Evolutionary conservation across 53 echinoderm and acorn worm species (phyloP).

Genomic region (Arbacia lixula): DNA sequence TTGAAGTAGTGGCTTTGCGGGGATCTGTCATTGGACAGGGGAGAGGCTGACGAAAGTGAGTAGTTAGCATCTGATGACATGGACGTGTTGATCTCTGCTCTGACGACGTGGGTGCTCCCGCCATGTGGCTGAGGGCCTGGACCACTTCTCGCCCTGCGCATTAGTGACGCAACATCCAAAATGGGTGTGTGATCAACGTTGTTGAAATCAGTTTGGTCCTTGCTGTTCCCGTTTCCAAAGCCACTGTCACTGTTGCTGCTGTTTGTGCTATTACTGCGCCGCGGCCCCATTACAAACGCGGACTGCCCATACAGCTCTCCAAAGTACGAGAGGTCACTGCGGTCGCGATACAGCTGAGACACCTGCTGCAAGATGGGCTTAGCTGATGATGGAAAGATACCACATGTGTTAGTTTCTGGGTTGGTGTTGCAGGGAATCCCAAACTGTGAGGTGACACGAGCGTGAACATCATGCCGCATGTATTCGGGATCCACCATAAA

Average conservation of each 20-base stretch:
- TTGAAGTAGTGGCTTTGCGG: slow-evolving; percentile 57
- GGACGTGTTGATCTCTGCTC: slow-evolving; percentile 74
- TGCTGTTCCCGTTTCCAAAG: slow-evolving; percentile 89
- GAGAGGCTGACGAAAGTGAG: slow-evolving; percentile 77
- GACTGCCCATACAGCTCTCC: slow-evolving; percentile 84
- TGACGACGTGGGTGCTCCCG: slow-evolving; percentile 63
- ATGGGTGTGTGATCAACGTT: slow-evolving; percentile 69
- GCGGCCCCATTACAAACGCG: slow-evolving; percentile 64
- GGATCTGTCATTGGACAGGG: slow-evolving; percentile 73
- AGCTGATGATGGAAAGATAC: slow-evolving; percentile 86
- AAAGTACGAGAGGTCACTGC: slow-evolving; percentile 70
- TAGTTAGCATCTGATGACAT: slow-evolving; percentile 70
- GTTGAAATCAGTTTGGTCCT: slow-evolving; percentile 59
- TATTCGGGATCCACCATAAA: slow-evolving; percentile 94
- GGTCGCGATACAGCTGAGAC: slow-evolving; percentile 77
- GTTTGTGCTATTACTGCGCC: slow-evolving; percentile 86
- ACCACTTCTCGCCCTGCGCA: slow-evolving; percentile 75
- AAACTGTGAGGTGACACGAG: slow-evolving; percentile 78
- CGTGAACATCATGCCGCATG: slow-evolving; percentile 82
- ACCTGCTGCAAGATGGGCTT: slow-evolving; percentile 78
- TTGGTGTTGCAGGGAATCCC: slow-evolving; percentile 76
- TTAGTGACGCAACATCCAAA: slow-evolving; percentile 89
- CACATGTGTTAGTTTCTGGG: slow-evolving; percentile 83
- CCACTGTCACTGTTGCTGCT: slow-evolving; percentile 99
- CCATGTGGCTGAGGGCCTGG: background rate